A percentile compares a stretch with the other conserved stretches of the same genome.
Conservation (phyloP, 2,888 invertebrate species). For the Leucophora obtusa region DNA sequence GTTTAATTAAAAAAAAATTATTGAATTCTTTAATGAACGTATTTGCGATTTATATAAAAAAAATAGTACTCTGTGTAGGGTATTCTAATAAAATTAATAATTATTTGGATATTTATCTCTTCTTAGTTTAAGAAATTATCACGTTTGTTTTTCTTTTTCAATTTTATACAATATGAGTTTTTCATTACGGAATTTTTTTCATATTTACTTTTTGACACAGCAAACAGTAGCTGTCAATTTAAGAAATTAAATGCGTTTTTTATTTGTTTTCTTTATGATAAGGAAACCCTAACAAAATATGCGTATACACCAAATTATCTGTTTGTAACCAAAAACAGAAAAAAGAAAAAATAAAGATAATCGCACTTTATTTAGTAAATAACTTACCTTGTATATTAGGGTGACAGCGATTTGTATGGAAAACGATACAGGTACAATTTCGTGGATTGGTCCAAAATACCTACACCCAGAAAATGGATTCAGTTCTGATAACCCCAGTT, state of each 20-base stretch:
- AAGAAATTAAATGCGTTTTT: constrained; percentile 66
- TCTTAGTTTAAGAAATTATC: constrained; percentile 6
- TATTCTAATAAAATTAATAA: neutral
- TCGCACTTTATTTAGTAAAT: neutral
- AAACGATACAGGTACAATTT: no score
- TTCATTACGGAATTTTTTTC: constrained; percentile 29
- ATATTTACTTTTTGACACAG: constrained; percentile 36
- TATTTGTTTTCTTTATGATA: constrained; percentile 41
- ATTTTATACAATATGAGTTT: constrained; percentile 16
- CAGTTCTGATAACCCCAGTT: no score
- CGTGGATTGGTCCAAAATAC: no score
- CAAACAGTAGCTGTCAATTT: constrained; percentile 65
- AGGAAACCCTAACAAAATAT: constrained; percentile 19
- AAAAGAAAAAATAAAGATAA: constrained; percentile 18
- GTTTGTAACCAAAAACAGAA: constrained; percentile 4
- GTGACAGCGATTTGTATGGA: no score
- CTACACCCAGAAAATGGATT: no score
- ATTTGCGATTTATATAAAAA: no score
- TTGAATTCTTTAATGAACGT: no score
- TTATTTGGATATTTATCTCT: constrained; percentile 5
- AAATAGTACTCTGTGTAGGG: neutral
- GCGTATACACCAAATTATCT: neutral
- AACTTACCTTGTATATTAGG: no score
- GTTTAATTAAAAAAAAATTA: no score
- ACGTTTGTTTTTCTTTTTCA: constrained; percentile 5